These are phyloP conservation scores for Heliangelus exortis DNA, from an alignment of 2,797 vertebrate genomes.

Conservation along the genomic window DNA sequence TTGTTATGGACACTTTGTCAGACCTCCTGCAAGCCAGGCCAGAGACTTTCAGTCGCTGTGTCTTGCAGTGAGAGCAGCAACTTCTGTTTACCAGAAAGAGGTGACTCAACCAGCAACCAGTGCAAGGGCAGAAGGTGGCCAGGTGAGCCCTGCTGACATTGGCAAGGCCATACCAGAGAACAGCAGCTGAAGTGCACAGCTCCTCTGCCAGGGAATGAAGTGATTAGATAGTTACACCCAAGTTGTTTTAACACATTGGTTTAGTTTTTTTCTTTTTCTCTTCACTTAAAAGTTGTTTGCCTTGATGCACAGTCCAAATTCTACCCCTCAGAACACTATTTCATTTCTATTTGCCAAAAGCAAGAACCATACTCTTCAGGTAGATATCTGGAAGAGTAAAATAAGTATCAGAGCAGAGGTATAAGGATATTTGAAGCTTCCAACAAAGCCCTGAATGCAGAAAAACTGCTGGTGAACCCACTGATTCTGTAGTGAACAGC, in stretches of 20 bases:
- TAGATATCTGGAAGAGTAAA: background rate
- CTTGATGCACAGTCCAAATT: background rate
- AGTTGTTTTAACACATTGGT: background rate
- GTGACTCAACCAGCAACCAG: background rate
- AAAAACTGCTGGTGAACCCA: background rate
- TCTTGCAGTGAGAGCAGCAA: background rate
- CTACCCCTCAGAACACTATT: background rate
- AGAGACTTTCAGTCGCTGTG: background rate
- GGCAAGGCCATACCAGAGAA: background rate
- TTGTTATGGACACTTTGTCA: background rate
- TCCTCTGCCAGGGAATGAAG: background rate
- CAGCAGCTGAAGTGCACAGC: background rate
- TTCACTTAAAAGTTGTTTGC: background rate
- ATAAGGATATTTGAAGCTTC: background rate
- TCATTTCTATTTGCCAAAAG: background rate
- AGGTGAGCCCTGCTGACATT: background rate
- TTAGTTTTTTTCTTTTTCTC: background rate
- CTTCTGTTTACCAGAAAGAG: background rate
- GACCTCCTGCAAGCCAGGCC: background rate
- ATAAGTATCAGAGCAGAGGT: background rate
- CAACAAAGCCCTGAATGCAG: background rate
- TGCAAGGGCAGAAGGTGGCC: background rate
- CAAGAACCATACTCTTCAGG: rapidly evolving
- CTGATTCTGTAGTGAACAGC: background rate
- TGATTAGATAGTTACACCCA: background rate